Base-by-base conservation (phyloP, 2,888 invertebrate genomes). In the Fragum whitleyi region DNA sequence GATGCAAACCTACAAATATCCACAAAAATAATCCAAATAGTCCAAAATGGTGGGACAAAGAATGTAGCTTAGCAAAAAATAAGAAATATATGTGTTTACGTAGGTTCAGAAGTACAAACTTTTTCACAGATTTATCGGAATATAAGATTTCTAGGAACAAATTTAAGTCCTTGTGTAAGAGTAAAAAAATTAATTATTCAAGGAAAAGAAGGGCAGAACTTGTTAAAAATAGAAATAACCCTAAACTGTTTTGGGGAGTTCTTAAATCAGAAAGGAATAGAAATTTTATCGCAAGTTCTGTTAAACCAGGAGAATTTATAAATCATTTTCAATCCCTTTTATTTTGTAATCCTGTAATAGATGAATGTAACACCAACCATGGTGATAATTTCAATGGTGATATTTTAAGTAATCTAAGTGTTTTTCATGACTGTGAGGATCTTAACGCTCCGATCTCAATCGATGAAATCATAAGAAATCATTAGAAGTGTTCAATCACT, bases 1-100 rank as follows among this genome's bases (percentile, higher is more conserved):
- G n/a, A n/a, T n/a, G n/a, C n/a, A n/a, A n/a, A n/a, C n/a, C n/a
- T n/a, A n/a, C 39, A 39, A 39, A 9, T 39, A 39, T 5, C 28
- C 14, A 23, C 28, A 16, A 57, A 57, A 57, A 26, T 23, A 23
- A 14, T 26, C 3, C 21, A 23, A 26, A 23, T 57, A 14, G 6
- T 7, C 57, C 57, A n/a, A 29, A 29, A 62, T 62, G 29, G 62
- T 62, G 62, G 62, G 36, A 62, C n/a, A 62, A 16, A 32, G 62
- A 62, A 29, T 62, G 62, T 32, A 32, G 7, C n/a, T 6, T 62
- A 14, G 11, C n/a, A 29, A n/a, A 62, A 2, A 5, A 29, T 23
- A 7, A 62, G n/a, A 62, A 62, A 32, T 19, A n/a, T 6, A 62
- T 23, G n/a, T 19, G 7, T 62, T 36, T 29, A 29, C 29, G 62